phyloP scores from a whole-genome alignment of 2,888 invertebrate genomes.

The Clepsis dumicolana region DNA sequence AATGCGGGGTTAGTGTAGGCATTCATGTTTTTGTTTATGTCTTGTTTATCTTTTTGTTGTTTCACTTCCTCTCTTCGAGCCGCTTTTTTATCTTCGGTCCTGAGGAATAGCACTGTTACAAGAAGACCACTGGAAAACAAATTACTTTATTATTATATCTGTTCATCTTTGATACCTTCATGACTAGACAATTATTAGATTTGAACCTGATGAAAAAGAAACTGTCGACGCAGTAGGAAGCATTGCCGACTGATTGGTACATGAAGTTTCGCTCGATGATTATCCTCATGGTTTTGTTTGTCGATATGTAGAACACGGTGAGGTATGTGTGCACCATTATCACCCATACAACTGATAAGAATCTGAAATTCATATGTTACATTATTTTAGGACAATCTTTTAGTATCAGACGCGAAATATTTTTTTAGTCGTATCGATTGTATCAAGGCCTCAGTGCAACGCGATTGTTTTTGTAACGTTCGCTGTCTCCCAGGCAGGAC shows the following conservation, averaged over 20 bases:
- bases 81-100: slow-evolving; percentile 86
- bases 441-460: neutral
- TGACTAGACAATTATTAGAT: neutral
- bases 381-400: neutral
- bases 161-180: neutral
- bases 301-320: slow-evolving; percentile 92
- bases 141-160: neutral
- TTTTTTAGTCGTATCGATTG: neutral
- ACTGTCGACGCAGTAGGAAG: slow-evolving; percentile 94
- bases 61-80: slow-evolving; percentile 59
- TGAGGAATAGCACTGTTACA: slow-evolving; percentile 90
- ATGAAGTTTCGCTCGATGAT: slow-evolving; percentile 91
- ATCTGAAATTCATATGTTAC: slow-evolving; percentile 65
- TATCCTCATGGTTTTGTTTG: slow-evolving; percentile 90
- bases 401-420: neutral
- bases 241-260: slow-evolving; percentile 94
- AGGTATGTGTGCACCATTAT: slow-evolving; percentile 94
- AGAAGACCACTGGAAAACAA: slow-evolving; percentile 88
- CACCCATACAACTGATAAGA: slow-evolving; percentile 93
- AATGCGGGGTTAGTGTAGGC: slow-evolving; percentile 77
- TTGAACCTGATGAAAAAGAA: slow-evolving; percentile 93
- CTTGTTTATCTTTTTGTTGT: slow-evolving; percentile 59
- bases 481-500: too few relatives aligned
- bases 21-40: slow-evolving; percentile 77
- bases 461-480: neutral